Evolutionary conservation across 2,888 invertebrate genomes (phyloP).

Genomic region (Tetragonisca angustula): DNA sequence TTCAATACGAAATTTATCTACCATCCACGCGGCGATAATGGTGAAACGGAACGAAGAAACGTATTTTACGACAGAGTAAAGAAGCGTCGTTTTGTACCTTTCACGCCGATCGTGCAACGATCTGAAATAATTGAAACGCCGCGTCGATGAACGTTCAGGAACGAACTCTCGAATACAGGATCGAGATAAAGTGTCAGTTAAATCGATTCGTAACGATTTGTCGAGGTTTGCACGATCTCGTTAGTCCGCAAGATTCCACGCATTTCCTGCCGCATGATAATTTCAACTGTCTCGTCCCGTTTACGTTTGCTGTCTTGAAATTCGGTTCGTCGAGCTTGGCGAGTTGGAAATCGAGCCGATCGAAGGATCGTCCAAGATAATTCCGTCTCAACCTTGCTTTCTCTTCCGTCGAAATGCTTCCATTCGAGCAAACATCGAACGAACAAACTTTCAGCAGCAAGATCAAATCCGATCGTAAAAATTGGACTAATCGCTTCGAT

Average conservation of each 20-base stretch:
- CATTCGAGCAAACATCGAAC: background rate
- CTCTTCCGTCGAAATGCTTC: background rate
- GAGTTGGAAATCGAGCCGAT: slow-evolving; percentile 13
- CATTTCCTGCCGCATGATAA: no score
- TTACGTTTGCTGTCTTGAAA: background rate
- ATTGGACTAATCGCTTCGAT: background rate
- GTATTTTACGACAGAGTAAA: slow-evolving; percentile 25
- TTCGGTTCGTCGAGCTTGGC: background rate
- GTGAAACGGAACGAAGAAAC: background rate
- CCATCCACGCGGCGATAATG: slow-evolving; percentile 29
- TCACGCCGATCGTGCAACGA: slow-evolving; percentile 7
- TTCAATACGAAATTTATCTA: slow-evolving; percentile 53
- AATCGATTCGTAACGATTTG: slow-evolving; percentile 3
- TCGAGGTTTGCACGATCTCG: background rate
- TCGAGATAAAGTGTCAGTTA: slow-evolving; percentile 13
- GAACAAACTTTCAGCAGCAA: background rate
- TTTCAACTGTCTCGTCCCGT: background rate
- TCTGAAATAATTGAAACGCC: slow-evolving; percentile 19
- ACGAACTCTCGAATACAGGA: background rate
- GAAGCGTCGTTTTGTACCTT: slow-evolving; percentile 2
- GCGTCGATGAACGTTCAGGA: background rate
- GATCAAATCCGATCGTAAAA: background rate
- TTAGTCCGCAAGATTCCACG: no score
- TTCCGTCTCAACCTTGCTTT: background rate
- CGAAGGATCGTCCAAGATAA: background rate